Conservation (phyloP, 2,888 invertebrate genomes). For the Malthinus seriepunctatus region DNA sequence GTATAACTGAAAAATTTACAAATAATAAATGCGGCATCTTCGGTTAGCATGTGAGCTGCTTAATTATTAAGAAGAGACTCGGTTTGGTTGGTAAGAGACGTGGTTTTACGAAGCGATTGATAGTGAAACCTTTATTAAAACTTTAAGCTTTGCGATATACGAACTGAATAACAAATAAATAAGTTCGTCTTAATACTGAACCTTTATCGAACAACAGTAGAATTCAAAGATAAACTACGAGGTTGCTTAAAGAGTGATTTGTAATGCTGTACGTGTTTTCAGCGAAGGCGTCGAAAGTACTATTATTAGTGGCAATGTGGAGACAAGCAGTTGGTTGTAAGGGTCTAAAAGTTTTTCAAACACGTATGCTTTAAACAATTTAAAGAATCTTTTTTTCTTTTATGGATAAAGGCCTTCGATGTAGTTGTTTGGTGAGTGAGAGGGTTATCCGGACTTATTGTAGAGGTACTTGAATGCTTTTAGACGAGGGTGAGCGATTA, state of each 20-base stretch:
- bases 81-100: not conserved
- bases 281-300: constrained; percentile 1
- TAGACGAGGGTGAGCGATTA: no score
- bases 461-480: no score
- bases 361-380: no score
- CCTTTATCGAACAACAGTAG: constrained; percentile 3
- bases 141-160: constrained; percentile 1
- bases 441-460: no score
- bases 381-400: no score
- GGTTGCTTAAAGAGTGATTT: constrained; percentile 4
- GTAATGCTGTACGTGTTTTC: constrained; percentile 6
- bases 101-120: constrained; percentile 1
- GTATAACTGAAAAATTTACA: not conserved
- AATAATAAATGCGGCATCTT: not conserved
- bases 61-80: constrained; percentile 4
- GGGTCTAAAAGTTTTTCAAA: no score
- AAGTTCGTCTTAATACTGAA: constrained; percentile 9
- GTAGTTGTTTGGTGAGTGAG: no score
- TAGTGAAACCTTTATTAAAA: constrained; percentile 15
- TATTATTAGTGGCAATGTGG: not conserved
- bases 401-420: no score
- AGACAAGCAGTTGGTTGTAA: no score
- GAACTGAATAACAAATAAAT: constrained; percentile 11
- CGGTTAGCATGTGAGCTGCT: not conserved
- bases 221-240: constrained; percentile 3